phyloP scores from a whole-genome alignment of 2,797 vertebrate species.

The Melanogrammus aeglefinus region DNA sequence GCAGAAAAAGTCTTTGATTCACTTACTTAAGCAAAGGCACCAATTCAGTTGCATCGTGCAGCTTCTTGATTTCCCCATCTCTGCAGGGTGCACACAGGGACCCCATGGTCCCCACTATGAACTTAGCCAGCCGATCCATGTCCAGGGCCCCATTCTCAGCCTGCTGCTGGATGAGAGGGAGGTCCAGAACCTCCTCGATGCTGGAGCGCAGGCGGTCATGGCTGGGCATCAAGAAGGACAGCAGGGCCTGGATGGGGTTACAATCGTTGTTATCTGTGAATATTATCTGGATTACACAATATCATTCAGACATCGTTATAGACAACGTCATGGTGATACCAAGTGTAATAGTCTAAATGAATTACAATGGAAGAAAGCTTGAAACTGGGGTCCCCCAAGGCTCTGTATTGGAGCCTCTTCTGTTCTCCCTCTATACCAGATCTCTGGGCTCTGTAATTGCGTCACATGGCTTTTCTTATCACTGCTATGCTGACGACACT shows the following conservation, averaged over 20 bases:
- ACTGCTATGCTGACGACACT: too few relatives aligned
- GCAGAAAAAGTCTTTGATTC: not conserved
- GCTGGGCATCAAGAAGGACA: slow-evolving; percentile 87
- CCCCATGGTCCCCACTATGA: slow-evolving; percentile 91
- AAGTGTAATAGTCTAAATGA: too few relatives aligned
- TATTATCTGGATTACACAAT: too few relatives aligned
- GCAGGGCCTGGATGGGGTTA: slow-evolving; percentile 74
- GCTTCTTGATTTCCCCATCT: slow-evolving; percentile 84
- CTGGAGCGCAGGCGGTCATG: slow-evolving; percentile 82
- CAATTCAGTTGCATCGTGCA: slow-evolving; percentile 82
- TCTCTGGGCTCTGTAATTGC: too few relatives aligned
- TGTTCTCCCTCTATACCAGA: too few relatives aligned
- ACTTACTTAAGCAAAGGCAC: slow-evolving; percentile 89
- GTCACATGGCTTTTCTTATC: too few relatives aligned
- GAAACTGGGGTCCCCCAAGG: too few relatives aligned
- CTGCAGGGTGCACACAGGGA: slow-evolving; percentile 89
- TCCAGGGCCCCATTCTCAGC: slow-evolving; percentile 89
- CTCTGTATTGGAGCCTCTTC: too few relatives aligned
- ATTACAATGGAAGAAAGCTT: too few relatives aligned
- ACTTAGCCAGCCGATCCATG: slow-evolving; percentile 84
- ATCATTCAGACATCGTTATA: too few relatives aligned
- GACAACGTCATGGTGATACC: too few relatives aligned
- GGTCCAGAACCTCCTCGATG: slow-evolving; percentile 89
- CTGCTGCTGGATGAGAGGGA: slow-evolving; percentile 92
- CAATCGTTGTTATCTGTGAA: too few relatives aligned